Percentiles rank a stretch among this genome's conserved stretches.
Evolutionary conservation across 2,797 vertebrate species (phyloP).

Genomic region (Oceanodroma leucorhoa): DNA sequence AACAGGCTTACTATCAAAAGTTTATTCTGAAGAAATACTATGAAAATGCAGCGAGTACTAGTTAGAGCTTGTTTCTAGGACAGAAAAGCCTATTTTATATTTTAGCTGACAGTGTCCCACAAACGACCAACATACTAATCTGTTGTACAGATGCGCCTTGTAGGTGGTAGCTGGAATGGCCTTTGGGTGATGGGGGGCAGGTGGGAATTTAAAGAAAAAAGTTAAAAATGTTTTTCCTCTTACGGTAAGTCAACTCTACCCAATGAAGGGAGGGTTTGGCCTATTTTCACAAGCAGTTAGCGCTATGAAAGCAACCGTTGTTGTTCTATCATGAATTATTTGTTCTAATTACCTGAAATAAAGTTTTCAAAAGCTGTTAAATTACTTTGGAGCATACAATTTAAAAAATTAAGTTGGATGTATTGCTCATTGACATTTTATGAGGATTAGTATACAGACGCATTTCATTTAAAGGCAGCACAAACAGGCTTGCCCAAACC

Average conservation of each 20-base stretch:
- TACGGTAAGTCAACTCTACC: background rate
- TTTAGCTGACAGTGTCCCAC: background rate
- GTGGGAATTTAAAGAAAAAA: background rate
- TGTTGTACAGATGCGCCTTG: background rate
- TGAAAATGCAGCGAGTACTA: background rate
- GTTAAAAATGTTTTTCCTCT: background rate
- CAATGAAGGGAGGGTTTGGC: background rate
- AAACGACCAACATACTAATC: background rate
- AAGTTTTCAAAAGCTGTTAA: constrained; percentile 29
- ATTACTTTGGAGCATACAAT: background rate
- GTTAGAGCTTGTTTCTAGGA: background rate
- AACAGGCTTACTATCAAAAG: background rate
- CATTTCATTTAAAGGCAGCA: constrained; percentile 21
- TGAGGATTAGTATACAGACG: constrained; percentile 1
- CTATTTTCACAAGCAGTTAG: constrained; percentile 24
- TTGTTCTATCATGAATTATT: constrained; percentile 25
- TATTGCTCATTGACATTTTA: constrained; percentile 19
- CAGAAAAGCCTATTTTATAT: background rate
- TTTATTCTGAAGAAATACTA: background rate
- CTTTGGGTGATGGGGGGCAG: background rate
- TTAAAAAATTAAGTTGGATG: background rate
- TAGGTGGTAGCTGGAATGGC: background rate
- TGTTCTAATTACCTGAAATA: constrained; percentile 46
- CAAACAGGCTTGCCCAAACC: constrained; percentile 43
- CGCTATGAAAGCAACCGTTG: background rate